Percentiles rank a stretch among this genome's conserved stretches.
phyloP scores from a whole-genome alignment of 2,113 vertebrate species.

The Perca flavescens region DNA sequence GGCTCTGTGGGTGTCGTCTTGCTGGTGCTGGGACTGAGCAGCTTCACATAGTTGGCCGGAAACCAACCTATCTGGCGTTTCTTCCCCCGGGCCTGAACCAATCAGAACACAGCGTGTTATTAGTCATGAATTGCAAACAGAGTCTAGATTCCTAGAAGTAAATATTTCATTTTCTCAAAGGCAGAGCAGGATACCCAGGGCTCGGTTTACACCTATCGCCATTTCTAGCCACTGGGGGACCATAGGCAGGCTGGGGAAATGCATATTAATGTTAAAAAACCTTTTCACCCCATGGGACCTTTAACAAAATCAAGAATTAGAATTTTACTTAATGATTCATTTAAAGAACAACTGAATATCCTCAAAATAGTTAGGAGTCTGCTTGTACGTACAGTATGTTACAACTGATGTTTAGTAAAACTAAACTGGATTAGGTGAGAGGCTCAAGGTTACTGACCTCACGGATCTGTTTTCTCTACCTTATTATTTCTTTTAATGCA shows the following conservation, averaged over 20 bases:
- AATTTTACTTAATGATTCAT: too few species aligned
- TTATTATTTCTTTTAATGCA: neutral
- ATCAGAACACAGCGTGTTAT: slow-evolving; percentile 28
- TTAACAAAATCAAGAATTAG: too few species aligned
- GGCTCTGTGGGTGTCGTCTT: slow-evolving; percentile 97
- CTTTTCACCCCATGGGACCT: too few species aligned
- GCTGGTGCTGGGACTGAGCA: slow-evolving; percentile 96
- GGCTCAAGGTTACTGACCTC: neutral
- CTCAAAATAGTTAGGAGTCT: neutral
- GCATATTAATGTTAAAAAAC: too few species aligned
- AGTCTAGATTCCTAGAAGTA: neutral
- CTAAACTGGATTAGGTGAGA: neutral
- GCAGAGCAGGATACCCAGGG: too few species aligned
- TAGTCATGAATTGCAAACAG: neutral
- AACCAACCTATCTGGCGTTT: slow-evolving; percentile 99
- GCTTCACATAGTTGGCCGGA: slow-evolving; percentile 98
- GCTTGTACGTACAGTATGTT: neutral
- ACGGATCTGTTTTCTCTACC: neutral
- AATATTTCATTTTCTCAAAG: too few species aligned
- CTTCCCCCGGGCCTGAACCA: slow-evolving; percentile 92
- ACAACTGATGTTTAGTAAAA: neutral
- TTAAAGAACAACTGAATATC: neutral
- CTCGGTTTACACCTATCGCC: too few species aligned
- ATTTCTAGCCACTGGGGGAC: too few species aligned
- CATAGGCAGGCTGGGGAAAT: too few species aligned